Conservation (phyloP, 1,140 invertebrate genomes). For the Listronotus oregonensis region DNA sequence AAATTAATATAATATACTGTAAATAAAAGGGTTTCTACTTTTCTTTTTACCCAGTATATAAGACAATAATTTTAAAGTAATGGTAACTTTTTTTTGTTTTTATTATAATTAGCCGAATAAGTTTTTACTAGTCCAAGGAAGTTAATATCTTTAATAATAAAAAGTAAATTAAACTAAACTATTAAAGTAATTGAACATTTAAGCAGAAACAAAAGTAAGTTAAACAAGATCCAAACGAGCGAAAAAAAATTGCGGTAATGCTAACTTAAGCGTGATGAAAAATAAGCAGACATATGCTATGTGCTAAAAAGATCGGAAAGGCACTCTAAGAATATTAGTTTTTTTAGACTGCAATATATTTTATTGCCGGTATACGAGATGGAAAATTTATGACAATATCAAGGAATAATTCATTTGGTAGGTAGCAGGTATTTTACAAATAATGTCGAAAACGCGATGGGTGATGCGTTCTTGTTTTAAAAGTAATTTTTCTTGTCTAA, state of each 20-base stretch:
- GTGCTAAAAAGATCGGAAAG: slow-evolving; percentile 28
- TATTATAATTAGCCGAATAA: too few species aligned
- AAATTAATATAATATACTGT: too few species aligned
- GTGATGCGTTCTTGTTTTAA: slow-evolving; percentile 24
- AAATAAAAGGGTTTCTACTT: too few species aligned
- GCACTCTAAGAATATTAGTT: slow-evolving; percentile 37
- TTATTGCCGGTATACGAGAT: slow-evolving; percentile 31
- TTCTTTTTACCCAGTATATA: too few species aligned
- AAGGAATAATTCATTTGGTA: slow-evolving; percentile 34
- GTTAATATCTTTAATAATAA: too few species aligned
- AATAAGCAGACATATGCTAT: slow-evolving; percentile 32
- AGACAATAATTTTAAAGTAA: too few species aligned
- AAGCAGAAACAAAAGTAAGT: too few species aligned
- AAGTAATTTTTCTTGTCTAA: slow-evolving; percentile 22
- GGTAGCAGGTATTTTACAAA: slow-evolving; percentile 35
- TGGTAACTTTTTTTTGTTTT: too few species aligned
- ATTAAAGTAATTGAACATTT: too few species aligned
- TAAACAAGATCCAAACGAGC: too few species aligned
- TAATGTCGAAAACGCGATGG: slow-evolving; percentile 24
- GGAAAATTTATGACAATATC: slow-evolving; percentile 38
- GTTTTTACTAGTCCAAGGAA: too few species aligned
- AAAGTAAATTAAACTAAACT: too few species aligned
- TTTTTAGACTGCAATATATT: slow-evolving; percentile 34
- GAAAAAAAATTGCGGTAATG: slow-evolving; percentile 8
- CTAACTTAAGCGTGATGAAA: slow-evolving; percentile 28